Base-by-base conservation (phyloP, 2,113 vertebrate species). In the Pelusios castaneus region DNA sequence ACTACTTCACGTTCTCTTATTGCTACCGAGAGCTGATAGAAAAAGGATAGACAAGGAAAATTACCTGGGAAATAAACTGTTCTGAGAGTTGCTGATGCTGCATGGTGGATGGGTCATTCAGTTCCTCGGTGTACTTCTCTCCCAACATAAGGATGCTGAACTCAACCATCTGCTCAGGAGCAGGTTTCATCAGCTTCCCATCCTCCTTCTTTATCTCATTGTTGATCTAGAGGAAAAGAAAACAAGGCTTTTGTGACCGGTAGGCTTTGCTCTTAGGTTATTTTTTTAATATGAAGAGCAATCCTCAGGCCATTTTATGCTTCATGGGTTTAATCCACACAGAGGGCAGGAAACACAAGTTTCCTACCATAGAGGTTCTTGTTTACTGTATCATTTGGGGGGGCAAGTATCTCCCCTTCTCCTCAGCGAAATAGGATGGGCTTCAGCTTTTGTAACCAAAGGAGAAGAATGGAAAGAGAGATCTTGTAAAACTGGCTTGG, bases 41-140 rank as follows among this genome's bases (percentile, higher is more conserved):
- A 60, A 89, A 87, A 84, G 82, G 27, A 43, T 21, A 73, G 54
- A 24, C 31, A 86, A 52, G 29, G 56, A 14, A 60, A 86, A 83
- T 25, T 91, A 99, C 99, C 98, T 99, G 98, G 84, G 98, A 98
- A 96, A 97, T 96, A n/a, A 99, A 98, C 63, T 97, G 97, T 87
- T 98, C 95, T 80, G 97, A 98, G 27, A 99, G 98, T 8, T 58
- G 96, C 27, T 98, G 98, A 95, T 97, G 96, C 56, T 97, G 88
- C 22, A 84, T 82, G 83, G 98, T 96, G 80, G 93, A 82, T 5
- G 98, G 98, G 81, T 99, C 97, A 2, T 90, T 96, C n/a, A 99
- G 98, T 25, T 98, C 98, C n/a, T 97, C 96, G 0, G 84, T 98
- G 95, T 98, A 99, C 21, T 89, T 90, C 88, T 99, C 98, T 67